Conservation (phyloP, 37 sponge, comb jelly and placozoan genomes). For the Beroe ovata region DNA sequence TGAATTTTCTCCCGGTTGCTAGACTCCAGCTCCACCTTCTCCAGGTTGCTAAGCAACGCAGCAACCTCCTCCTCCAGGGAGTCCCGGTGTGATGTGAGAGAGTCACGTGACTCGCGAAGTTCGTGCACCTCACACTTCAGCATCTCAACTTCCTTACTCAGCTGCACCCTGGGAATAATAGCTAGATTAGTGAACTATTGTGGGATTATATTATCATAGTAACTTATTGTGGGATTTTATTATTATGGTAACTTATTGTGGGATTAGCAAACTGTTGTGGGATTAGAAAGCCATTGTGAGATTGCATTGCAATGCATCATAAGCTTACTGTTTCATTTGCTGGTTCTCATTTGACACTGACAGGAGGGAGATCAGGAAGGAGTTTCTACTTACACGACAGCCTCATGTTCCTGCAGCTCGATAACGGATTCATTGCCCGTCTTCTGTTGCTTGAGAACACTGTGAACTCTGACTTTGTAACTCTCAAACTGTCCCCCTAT, state of each 20-base stretch:
- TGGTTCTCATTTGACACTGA: neutral
- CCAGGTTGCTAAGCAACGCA: conserved; percentile 21
- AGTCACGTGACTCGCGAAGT: neutral
- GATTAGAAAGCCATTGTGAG: too few species aligned
- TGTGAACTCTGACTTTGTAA: conserved; percentile 64
- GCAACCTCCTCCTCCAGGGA: conserved; percentile 5
- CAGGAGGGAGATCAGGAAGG: neutral
- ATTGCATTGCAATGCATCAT: too few species aligned
- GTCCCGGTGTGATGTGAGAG: conserved; percentile 8
- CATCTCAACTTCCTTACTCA: conserved; percentile 50
- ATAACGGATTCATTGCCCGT: neutral
- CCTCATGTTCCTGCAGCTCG: conserved; percentile 25
- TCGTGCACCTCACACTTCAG: conserved; percentile 22
- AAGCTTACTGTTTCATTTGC: neutral
- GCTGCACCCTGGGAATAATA: conserved; percentile 24
- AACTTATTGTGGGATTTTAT: too few species aligned
- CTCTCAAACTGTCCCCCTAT: conserved; percentile 55
- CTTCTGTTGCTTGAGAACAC: conserved; percentile 55
- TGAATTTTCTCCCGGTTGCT: conserved; percentile 35
- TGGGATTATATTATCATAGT: too few species aligned
- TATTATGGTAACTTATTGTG: too few species aligned
- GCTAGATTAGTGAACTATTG: too few species aligned
- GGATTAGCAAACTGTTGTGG: too few species aligned
- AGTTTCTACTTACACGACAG: conserved; percentile 50
- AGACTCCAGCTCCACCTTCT: neutral